Conservation (phyloP, 2,113 vertebrate species). For the Colinus virginianus region DNA sequence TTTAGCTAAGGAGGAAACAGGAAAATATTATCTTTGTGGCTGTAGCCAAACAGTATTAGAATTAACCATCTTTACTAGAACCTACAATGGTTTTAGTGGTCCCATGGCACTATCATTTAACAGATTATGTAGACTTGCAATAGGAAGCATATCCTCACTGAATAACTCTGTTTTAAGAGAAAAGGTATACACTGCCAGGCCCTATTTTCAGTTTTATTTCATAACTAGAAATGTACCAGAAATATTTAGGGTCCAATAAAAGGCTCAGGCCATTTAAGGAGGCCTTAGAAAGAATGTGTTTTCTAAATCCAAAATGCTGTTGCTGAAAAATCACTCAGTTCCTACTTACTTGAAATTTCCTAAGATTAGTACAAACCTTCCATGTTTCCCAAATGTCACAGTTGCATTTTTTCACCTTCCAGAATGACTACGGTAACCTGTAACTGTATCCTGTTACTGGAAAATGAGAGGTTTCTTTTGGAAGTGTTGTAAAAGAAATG, state of each 20-base stretch:
- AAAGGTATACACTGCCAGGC: not conserved
- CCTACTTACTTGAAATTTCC: not conserved
- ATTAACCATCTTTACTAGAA: conserved; percentile 7
- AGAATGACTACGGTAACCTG: not conserved
- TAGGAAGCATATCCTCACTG: not conserved
- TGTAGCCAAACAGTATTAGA: not conserved
- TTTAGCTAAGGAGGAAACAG: conserved; percentile 1
- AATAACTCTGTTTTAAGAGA: not conserved
- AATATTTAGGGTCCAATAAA: not conserved
- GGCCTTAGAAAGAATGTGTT: not conserved
- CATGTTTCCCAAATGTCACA: not conserved
- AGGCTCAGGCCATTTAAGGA: not conserved
- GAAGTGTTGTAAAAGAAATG: not conserved
- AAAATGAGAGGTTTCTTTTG: not conserved
- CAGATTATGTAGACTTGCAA: not conserved
- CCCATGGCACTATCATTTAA: not conserved
- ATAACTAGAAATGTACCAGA: not conserved
- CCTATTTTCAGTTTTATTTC: conserved; percentile 1
- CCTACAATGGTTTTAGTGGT: not conserved
- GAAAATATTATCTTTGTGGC: not conserved
- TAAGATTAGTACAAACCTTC: not conserved
- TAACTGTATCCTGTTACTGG: not conserved
- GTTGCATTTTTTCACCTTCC: not conserved
- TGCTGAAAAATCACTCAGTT: not conserved
- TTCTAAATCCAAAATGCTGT: not conserved